These are phyloP conservation scores for Apostichopus japonicus DNA, from an alignment of 35 echinoderm and acorn worm species.

Conservation along the genomic window DNA sequence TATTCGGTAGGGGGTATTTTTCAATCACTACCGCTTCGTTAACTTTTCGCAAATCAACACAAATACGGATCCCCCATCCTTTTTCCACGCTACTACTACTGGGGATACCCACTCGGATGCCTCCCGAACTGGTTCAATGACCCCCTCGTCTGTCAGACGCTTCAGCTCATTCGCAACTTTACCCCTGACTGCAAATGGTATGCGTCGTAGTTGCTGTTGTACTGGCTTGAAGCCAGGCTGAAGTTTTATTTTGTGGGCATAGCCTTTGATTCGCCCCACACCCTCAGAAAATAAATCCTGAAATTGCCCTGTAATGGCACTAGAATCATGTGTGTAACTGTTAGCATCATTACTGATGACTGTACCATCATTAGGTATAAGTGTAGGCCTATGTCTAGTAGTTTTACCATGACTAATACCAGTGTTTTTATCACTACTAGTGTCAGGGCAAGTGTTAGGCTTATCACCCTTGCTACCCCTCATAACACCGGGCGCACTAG, in stretches of 20 bases:
- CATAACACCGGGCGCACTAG: too few species aligned
- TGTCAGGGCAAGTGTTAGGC: not conserved
- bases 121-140: conserved; percentile 60
- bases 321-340: not conserved
- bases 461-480: too few species aligned
- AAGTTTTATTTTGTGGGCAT: conserved; percentile 54
- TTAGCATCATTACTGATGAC: not conserved
- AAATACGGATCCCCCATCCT: conserved; percentile 55
- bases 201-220: conserved; percentile 57
- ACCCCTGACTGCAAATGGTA: conserved; percentile 67
- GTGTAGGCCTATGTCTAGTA: not conserved
- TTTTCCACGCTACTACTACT: conserved; percentile 53
- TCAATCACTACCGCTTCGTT: conserved; percentile 60
- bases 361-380: not conserved
- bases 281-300: not conserved
- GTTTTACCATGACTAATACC: not conserved
- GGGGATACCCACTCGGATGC: conserved; percentile 73
- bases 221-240: conserved; percentile 41
- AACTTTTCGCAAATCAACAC: conserved; percentile 66
- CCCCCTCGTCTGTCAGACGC: conserved; percentile 16
- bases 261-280: conserved; percentile 4
- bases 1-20: conserved; percentile 64
- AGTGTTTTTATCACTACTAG: too few species aligned
- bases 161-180: conserved; percentile 50
- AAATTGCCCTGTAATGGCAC: not conserved